Percentiles rank a stretch among this genome's conserved stretches.
These are phyloP conservation scores for Mormyrops boulengeri DNA, from an alignment of 2,797 vertebrate species.

Conservation along the genomic window DNA sequence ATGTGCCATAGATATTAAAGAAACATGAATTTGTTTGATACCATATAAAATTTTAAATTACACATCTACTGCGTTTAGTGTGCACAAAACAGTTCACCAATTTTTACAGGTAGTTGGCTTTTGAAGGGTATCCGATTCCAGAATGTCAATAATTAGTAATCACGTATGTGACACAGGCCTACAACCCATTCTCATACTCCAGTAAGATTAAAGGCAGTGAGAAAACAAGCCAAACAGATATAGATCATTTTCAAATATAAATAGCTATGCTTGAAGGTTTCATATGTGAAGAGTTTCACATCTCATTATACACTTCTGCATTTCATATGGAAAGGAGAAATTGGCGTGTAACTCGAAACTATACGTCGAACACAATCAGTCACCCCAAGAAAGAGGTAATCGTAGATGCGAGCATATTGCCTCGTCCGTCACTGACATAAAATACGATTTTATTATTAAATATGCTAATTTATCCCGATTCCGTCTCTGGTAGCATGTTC, in stretches of 20 bases:
- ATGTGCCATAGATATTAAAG: neutral
- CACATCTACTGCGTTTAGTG: neutral
- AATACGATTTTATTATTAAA: neutral
- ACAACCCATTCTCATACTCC: neutral
- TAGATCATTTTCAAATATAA: neutral
- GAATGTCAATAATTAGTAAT: neutral
- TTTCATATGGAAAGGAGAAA: neutral
- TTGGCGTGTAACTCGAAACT: neutral
- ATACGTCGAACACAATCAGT: constrained; percentile 1
- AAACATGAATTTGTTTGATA: neutral
- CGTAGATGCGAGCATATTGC: constrained; percentile 4
- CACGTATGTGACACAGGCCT: neutral
- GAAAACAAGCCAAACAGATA: neutral
- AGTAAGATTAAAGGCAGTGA: neutral
- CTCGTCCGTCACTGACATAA: neutral
- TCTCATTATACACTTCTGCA: neutral
- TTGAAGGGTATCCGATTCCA: neutral
- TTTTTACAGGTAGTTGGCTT: neutral
- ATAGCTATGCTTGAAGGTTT: neutral
- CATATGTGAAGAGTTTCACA: neutral
- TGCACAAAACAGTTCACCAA: neutral
- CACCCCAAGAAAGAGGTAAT: neutral
- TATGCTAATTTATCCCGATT: neutral
- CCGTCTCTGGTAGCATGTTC: neutral
- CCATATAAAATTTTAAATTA: neutral